Conservation (phyloP, 2,888 invertebrate genomes). For the Osmoderma eremita region DNA sequence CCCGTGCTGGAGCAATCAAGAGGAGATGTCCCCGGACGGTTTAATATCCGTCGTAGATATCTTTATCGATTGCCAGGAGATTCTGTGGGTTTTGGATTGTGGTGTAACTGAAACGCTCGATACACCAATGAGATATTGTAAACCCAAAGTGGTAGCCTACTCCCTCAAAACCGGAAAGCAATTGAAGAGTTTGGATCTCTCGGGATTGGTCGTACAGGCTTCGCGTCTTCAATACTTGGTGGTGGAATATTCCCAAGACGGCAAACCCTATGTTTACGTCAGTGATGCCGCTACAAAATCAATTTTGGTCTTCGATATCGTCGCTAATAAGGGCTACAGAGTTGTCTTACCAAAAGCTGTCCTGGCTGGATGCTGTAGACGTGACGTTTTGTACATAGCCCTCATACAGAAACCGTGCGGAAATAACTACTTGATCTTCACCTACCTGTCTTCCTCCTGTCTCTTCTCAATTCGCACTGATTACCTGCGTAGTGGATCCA, state of each 20-base stretch:
- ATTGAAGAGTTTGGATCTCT: conserved; percentile 69
- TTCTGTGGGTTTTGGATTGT: conserved; percentile 71
- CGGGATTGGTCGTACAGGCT: conserved; percentile 59
- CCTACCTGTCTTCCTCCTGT: conserved; percentile 68
- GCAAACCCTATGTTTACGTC: conserved; percentile 64
- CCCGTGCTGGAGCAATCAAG: conserved; percentile 76
- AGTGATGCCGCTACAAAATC: conserved; percentile 65
- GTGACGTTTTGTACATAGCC: conserved; percentile 71
- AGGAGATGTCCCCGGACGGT: conserved; percentile 75
- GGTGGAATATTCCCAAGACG: conserved; percentile 68
- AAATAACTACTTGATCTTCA: conserved; percentile 68
- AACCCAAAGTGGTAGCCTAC: conserved; percentile 71
- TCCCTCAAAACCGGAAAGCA: conserved; percentile 69
- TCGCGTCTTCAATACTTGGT: conserved; percentile 69
- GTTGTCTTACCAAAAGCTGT: conserved; percentile 67
- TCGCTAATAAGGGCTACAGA: conserved; percentile 65
- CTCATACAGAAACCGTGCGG: conserved; percentile 66
- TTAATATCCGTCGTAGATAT: conserved; percentile 77
- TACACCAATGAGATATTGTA: conserved; percentile 68
- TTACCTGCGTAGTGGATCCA: conserved; percentile 66
- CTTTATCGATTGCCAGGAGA: conserved; percentile 69
- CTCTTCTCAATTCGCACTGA: conserved; percentile 69
- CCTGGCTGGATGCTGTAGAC: conserved; percentile 53
- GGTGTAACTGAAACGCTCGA: conserved; percentile 71
- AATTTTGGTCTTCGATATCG: conserved; percentile 67